Percentiles rank a stretch among this genome's conserved stretches.
These are phyloP conservation scores for Spongilla lacustris DNA, from an alignment of 37 sponge, comb jelly and placozoan genomes.

Conservation along the genomic window DNA sequence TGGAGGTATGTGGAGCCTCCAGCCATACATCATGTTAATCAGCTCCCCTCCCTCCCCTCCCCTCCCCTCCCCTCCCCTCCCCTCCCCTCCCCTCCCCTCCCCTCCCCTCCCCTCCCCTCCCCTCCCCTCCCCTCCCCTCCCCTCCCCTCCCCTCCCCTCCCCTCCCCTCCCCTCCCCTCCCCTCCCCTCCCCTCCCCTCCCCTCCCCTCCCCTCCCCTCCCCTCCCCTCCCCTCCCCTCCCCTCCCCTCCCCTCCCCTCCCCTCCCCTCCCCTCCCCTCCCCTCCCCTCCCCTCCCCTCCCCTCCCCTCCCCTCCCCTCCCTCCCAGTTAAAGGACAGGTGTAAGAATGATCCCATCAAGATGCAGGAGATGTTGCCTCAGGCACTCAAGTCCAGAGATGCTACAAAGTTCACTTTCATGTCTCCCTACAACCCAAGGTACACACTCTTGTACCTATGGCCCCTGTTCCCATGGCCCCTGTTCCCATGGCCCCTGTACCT, in stretches of 20 bases:
- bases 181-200: neutral
- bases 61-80: constrained; percentile 7
- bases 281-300: too few species aligned
- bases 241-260: too few species aligned
- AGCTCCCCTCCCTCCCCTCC: neutral
- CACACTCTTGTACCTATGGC: neutral
- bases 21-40: neutral
- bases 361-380: constrained; percentile 44
- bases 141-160: too few species aligned
- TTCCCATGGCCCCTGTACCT: too few species aligned
- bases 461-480: too few species aligned
- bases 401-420: constrained; percentile 8
- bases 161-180: too few species aligned
- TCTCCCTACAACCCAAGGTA: constrained; percentile 75
- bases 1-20: constrained; percentile 14
- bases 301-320: too few species aligned
- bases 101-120: too few species aligned
- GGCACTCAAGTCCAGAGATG: neutral
- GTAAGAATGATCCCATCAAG: constrained; percentile 13
- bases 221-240: neutral
- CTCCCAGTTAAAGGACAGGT: constrained; percentile 4
- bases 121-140: too few species aligned
- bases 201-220: constrained; percentile 8
- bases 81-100: too few species aligned
- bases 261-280: too few species aligned